These are phyloP conservation scores for Augochlora pura DNA, from an alignment of 1,140 invertebrate genomes.

Conservation along the genomic window DNA sequence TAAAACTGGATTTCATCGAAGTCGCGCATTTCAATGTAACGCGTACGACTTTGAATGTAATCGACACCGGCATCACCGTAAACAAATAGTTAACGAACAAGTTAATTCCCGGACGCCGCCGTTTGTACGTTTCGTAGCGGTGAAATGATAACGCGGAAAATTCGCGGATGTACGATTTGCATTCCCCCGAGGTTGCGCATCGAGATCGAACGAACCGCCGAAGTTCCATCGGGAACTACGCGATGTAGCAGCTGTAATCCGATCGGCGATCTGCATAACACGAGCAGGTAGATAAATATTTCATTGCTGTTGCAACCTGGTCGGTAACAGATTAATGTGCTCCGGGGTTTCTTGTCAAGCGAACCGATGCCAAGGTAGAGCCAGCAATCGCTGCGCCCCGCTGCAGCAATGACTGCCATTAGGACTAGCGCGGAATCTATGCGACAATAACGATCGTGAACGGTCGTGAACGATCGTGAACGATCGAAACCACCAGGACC, in stretches of 20 bases:
- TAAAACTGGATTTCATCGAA: no score
- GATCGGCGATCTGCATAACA: slow-evolving; percentile 42
- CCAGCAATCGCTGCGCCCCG: neutral
- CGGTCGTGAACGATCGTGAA: no score
- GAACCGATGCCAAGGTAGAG: neutral
- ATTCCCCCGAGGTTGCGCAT: neutral
- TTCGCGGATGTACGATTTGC: slow-evolving; percentile 34
- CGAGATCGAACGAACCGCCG: neutral
- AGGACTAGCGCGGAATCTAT: neutral
- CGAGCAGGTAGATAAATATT: slow-evolving; percentile 29
- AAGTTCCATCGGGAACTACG: neutral
- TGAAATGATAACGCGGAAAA: neutral
- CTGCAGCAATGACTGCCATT: neutral
- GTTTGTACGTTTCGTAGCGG: no score
- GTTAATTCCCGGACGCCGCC: neutral
- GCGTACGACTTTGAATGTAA: neutral
- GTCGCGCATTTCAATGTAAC: no score
- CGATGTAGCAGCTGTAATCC: slow-evolving; percentile 5
- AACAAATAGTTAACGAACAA: neutral
- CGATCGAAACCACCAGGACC: no score
- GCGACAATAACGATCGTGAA: neutral
- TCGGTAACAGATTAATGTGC: slow-evolving; percentile 32
- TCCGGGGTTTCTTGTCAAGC: neutral
- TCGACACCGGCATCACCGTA: neutral
- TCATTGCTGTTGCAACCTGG: neutral